These are phyloP conservation scores for Ceriagrion tenellum DNA, from an alignment of 2,888 invertebrate genomes.

Conservation along the genomic window DNA sequence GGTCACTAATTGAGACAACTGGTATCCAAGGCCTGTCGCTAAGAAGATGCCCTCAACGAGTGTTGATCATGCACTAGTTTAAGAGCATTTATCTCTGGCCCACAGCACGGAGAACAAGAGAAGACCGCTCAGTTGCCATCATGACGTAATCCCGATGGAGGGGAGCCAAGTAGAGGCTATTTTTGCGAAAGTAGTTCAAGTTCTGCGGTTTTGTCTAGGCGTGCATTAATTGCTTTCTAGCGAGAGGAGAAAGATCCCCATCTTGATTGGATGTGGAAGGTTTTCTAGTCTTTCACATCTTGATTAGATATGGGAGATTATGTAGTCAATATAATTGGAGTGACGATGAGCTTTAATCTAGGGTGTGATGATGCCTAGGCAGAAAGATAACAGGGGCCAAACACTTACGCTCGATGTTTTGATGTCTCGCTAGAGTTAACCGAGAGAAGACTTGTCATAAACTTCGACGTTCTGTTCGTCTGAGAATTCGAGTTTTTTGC, in stretches of 20 bases:
- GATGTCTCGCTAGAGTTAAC: too few species aligned
- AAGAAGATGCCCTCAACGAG: neutral
- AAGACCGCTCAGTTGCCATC: neutral
- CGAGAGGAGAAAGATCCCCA: neutral
- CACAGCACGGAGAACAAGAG: neutral
- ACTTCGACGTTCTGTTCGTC: too few species aligned
- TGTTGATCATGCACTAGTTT: neutral
- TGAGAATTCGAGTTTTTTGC: too few species aligned
- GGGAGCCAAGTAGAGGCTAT: neutral
- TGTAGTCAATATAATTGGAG: too few species aligned
- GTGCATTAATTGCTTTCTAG: neutral
- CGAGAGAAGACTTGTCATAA: too few species aligned
- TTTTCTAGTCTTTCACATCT: too few species aligned
- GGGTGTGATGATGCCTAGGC: too few species aligned
- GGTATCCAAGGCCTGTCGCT: neutral
- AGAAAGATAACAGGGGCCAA: too few species aligned
- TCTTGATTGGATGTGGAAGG: neutral
- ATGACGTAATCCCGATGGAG: neutral
- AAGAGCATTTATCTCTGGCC: neutral
- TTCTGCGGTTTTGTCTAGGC: neutral
- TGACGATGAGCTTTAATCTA: too few species aligned
- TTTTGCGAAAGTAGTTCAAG: neutral
- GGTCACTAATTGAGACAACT: neutral
- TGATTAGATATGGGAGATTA: too few species aligned
- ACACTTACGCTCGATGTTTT: too few species aligned